Evolutionary conservation across 2,113 vertebrate genomes (phyloP).

Genomic region (Macquaria australasica): DNA sequence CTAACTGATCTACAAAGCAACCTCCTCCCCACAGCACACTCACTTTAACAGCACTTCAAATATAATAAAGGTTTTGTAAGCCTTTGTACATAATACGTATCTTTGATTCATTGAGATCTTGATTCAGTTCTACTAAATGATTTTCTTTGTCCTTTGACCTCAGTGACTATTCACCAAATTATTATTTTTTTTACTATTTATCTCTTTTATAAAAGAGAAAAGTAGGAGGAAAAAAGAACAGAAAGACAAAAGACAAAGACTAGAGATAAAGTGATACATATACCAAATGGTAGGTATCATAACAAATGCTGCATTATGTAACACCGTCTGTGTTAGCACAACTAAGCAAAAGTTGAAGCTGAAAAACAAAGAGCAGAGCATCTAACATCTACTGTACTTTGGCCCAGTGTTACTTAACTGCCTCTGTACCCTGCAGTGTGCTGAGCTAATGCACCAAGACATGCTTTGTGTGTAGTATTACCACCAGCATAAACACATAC

Average conservation of each 20-base stretch:
- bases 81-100: too few relatives aligned
- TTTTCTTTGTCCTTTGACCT: background rate
- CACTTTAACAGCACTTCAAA: background rate
- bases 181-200: background rate
- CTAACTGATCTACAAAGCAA: background rate
- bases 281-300: conserved; percentile 13
- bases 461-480: background rate
- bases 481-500: background rate
- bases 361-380: conserved; percentile 38
- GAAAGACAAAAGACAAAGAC: background rate
- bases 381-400: conserved; percentile 22
- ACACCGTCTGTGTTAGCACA: conserved; percentile 26
- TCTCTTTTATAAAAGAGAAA: background rate
- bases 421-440: conserved; percentile 31
- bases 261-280: conserved; percentile 5
- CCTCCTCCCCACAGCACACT: background rate
- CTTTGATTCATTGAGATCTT: background rate
- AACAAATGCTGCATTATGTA: conserved; percentile 54
- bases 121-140: background rate
- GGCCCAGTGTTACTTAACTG: conserved; percentile 16
- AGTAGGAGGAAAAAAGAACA: background rate
- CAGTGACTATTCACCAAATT: background rate
- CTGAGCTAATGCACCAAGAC: conserved; percentile 2
- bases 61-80: background rate
- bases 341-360: conserved; percentile 31